These are phyloP conservation scores for Rousettus leschenaultii DNA, from an alignment of 2,113 vertebrate species.

Conservation along the genomic window DNA sequence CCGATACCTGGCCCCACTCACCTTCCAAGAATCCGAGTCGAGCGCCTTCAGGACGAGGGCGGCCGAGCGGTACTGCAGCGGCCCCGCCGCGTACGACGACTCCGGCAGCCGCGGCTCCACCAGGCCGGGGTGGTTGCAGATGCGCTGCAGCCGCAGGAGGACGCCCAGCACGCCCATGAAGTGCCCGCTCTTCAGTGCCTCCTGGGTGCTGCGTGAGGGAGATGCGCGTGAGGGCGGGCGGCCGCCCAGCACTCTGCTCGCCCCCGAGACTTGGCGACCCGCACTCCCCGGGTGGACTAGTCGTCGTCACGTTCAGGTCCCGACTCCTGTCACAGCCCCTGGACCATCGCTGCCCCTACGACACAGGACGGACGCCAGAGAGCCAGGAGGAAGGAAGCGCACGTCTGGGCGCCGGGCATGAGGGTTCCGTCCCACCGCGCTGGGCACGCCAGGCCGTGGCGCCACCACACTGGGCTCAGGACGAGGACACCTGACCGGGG, in stretches of 20 bases:
- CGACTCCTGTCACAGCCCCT: no score
- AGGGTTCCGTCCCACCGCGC: no score
- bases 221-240: accelerated
- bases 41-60: conserved; percentile 86
- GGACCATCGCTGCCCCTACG: no score
- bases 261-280: accelerated
- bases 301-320: no score
- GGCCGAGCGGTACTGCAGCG: conserved; percentile 82
- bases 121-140: conserved; percentile 92
- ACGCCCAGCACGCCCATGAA: conserved; percentile 89
- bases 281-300: no score
- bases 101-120: conserved; percentile 81
- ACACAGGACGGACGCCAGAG: no score
- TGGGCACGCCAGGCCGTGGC: no score
- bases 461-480: not conserved
- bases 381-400: no score
- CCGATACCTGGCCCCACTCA: conserved; percentile 24
- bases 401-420: no score
- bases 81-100: conserved; percentile 82
- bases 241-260: no score
- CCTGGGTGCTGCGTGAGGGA: conserved; percentile 83
- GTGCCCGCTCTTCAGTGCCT: conserved; percentile 89
- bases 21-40: conserved; percentile 84
- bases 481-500: not conserved
- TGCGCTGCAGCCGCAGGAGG: conserved; percentile 88